Evolutionary conservation across 2,888 invertebrate genomes (phyloP).

Genomic region (Synergus laeviventris): DNA sequence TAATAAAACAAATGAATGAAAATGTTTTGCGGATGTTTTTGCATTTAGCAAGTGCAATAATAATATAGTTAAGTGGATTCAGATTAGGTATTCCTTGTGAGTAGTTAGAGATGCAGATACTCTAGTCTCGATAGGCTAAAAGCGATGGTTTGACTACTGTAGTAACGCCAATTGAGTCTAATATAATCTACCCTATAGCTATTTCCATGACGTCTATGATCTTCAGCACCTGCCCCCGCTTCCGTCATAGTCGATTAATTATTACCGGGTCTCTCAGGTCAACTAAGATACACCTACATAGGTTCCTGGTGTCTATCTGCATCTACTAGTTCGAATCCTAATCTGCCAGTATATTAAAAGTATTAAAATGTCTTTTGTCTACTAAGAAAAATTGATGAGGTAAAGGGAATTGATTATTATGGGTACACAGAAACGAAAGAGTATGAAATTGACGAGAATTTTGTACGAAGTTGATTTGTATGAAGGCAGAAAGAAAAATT

Average conservation of each 20-base stretch:
- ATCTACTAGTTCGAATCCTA: not conserved
- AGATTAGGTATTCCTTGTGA: not conserved
- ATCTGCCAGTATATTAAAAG: not conserved
- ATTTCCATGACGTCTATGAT: constrained; percentile 15
- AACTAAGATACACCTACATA: constrained; percentile 4
- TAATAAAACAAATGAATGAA: not conserved
- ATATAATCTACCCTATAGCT: not conserved
- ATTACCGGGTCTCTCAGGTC: not conserved
- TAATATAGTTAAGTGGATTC: not conserved
- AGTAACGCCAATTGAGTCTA: constrained; percentile 7
- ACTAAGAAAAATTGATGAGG: not conserved
- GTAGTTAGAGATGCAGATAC: not conserved
- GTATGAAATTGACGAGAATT: too few species aligned
- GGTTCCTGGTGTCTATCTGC: not conserved
- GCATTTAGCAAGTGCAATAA: not conserved
- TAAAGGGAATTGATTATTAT: too few species aligned
- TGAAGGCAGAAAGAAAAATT: too few species aligned
- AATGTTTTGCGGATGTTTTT: not conserved
- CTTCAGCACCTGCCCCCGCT: constrained; percentile 5
- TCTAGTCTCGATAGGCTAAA: not conserved
- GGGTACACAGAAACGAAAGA: too few species aligned
- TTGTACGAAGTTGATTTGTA: too few species aligned
- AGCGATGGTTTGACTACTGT: constrained; percentile 8
- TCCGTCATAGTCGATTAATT: constrained; percentile 7
- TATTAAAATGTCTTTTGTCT: not conserved